phyloP scores from a whole-genome alignment of 2,113 vertebrate species.

The Callaeas wilsoni region DNA sequence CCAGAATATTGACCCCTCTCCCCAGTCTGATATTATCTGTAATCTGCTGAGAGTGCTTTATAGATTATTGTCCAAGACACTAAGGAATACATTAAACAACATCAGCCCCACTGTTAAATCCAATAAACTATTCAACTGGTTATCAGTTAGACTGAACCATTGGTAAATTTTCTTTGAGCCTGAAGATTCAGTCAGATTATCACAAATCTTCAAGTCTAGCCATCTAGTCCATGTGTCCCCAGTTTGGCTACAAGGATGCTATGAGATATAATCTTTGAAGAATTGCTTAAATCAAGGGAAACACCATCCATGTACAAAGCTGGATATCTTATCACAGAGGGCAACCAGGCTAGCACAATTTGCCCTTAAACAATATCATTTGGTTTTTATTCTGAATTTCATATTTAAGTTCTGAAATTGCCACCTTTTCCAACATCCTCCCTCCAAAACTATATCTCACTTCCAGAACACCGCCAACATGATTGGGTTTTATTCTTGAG shows the following conservation, averaged over 20 bases:
- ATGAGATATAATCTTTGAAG: not conserved
- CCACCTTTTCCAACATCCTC: not conserved
- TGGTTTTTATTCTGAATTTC: not conserved
- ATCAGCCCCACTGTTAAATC: not conserved
- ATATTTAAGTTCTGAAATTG: not conserved
- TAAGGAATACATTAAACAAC: not conserved
- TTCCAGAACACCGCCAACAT: not conserved
- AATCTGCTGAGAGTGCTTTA: not conserved
- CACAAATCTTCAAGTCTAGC: not conserved
- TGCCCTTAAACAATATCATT: not conserved
- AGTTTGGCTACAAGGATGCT: not conserved
- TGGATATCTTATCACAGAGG: not conserved
- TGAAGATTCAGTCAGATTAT: not conserved
- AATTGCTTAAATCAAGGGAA: not conserved
- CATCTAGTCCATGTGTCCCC: not conserved
- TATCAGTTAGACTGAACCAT: not conserved
- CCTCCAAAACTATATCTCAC: not conserved
- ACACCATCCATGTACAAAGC: not conserved
- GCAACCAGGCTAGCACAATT: not conserved
- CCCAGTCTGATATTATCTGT: not conserved
- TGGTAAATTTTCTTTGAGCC: not conserved
- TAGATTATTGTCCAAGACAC: not conserved
- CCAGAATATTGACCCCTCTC: not conserved
- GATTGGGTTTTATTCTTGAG: not conserved
- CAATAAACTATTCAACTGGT: not conserved